Conservation (phyloP, 2,888 invertebrate genomes). For the Dinocampus coccinellae region DNA sequence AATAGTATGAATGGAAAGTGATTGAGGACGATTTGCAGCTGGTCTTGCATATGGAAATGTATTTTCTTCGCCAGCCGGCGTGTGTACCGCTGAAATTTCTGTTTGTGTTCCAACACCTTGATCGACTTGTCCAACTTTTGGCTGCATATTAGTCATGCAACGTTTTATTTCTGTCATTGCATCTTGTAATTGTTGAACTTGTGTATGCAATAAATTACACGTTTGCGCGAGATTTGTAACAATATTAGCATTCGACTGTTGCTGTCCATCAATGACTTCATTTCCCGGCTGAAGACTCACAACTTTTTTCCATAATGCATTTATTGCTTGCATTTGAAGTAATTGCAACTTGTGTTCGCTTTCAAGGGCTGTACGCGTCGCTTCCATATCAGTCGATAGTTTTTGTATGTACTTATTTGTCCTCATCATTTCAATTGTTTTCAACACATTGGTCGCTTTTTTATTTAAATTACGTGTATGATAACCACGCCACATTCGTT, state of each 20-base stretch:
- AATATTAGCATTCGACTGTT: slow-evolving; percentile 72
- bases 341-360: slow-evolving; percentile 88
- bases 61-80: slow-evolving; percentile 72
- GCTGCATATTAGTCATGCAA: slow-evolving; percentile 73
- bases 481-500: slow-evolving; percentile 90
- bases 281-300: slow-evolving; percentile 75
- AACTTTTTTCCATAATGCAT: slow-evolving; percentile 90
- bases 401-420: slow-evolving; percentile 87
- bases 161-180: slow-evolving; percentile 84
- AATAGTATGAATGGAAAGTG: slow-evolving; percentile 63
- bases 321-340: slow-evolving; percentile 91
- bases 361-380: slow-evolving; percentile 86
- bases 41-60: slow-evolving; percentile 69
- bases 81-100: slow-evolving; percentile 83
- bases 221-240: slow-evolving; percentile 83
- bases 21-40: slow-evolving; percentile 56
- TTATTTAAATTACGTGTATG: slow-evolving; percentile 81
- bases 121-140: slow-evolving; percentile 57
- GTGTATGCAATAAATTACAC: slow-evolving; percentile 80
- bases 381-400: slow-evolving; percentile 86
- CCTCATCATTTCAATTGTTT: slow-evolving; percentile 81
- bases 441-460: slow-evolving; percentile 74
- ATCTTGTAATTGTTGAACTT: slow-evolving; percentile 84
- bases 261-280: slow-evolving; percentile 57
- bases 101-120: slow-evolving; percentile 81